phyloP scores from a whole-genome alignment of 2,113 vertebrate species.

The Urocolius indicus region DNA sequence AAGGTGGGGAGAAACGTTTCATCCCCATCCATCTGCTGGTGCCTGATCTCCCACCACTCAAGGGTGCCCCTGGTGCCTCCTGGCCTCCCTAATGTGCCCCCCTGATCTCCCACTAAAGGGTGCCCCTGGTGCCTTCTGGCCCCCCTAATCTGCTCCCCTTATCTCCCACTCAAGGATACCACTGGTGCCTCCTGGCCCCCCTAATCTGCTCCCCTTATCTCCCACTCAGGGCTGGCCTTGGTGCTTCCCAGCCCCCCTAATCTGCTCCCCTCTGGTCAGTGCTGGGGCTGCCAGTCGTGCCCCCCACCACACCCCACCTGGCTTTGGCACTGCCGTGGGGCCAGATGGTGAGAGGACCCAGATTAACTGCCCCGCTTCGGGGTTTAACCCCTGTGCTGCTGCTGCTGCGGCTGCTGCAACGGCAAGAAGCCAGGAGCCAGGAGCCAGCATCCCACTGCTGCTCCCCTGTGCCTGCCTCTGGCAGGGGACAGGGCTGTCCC shows the following conservation, averaged over 20 bases:
- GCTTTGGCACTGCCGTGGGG: rapidly evolving
- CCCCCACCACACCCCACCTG: rapidly evolving
- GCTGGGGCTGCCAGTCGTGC: neutral
- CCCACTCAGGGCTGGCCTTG: neutral
- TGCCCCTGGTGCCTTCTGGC: neutral
- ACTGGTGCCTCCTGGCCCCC: neutral
- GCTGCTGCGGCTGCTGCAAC: neutral
- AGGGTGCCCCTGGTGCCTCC: neutral
- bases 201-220: constrained; percentile 32
- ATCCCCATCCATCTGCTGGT: neutral
- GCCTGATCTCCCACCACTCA: neutral
- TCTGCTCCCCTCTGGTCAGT: constrained; percentile 20
- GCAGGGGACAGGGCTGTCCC: neutral
- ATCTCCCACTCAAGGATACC: neutral
- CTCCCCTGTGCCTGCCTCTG: neutral
- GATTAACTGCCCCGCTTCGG: rapidly evolving
- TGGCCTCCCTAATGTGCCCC: neutral
- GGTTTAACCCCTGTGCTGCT: neutral
- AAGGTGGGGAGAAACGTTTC: neutral
- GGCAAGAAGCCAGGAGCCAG: rapidly evolving
- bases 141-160: constrained; percentile 22
- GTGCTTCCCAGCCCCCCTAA: neutral
- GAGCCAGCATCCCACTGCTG: rapidly evolving
- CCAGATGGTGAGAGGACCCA: neutral
- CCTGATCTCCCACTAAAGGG: neutral